phyloP scores from a whole-genome alignment of 2,888 invertebrate species.

The Microdon myrmicae region DNA sequence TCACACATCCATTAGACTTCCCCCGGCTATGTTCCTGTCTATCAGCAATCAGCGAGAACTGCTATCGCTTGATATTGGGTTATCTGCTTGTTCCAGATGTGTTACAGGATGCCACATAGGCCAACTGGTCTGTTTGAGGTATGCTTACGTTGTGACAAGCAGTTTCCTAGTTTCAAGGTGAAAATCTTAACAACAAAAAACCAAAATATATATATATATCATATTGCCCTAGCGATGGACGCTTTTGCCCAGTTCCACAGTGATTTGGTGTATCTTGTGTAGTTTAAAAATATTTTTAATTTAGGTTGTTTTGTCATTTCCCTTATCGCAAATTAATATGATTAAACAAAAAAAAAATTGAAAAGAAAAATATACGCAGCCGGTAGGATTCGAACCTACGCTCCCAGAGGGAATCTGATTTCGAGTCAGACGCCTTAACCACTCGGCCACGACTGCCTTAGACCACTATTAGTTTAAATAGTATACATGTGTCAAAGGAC shows the following conservation, averaged over 20 bases:
- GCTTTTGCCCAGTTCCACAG: slow-evolving; percentile 28
- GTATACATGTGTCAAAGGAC: neutral
- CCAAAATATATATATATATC: slow-evolving; percentile 1
- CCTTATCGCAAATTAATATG: neutral
- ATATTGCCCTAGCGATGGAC: neutral
- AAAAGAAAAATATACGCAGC: slow-evolving; percentile 15
- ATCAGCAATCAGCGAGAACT: no score
- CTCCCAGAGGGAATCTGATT: slow-evolving; percentile 53
- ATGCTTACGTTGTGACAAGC: slow-evolving; percentile 53
- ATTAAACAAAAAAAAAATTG: neutral
- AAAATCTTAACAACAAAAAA: slow-evolving; percentile 7
- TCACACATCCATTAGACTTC: neutral
- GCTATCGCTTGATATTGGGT: no score
- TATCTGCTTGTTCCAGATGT: slow-evolving; percentile 7
- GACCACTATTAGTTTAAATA: no score
- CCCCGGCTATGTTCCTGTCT: neutral
- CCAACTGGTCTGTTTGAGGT: slow-evolving; percentile 3
- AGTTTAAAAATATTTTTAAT: slow-evolving; percentile 16
- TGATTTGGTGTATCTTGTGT: slow-evolving; percentile 29
- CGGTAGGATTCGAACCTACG: slow-evolving; percentile 49
- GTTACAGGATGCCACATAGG: neutral
- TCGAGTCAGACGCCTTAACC: slow-evolving; percentile 53
- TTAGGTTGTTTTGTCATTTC: neutral
- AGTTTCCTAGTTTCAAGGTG: slow-evolving; percentile 20
- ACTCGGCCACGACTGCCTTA: slow-evolving; percentile 53